Percentiles rank a stretch among this genome's conserved stretches.
Conservation (phyloP, 2,113 vertebrate species). For the Calidris pugnax region DNA sequence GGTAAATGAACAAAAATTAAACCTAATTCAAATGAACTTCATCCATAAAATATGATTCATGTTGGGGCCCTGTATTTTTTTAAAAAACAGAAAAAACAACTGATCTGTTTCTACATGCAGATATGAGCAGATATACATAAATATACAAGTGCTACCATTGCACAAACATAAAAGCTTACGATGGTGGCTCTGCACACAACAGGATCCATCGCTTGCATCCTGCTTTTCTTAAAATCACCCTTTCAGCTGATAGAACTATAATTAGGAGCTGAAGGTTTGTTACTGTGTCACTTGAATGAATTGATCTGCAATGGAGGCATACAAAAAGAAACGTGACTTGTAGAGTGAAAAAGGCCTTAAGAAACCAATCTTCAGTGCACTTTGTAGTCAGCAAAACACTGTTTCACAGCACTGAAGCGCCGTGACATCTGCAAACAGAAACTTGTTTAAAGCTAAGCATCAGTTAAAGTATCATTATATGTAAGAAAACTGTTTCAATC, state of each 20-base stretch:
- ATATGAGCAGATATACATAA: background rate
- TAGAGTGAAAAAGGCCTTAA: background rate
- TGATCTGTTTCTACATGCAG: background rate
- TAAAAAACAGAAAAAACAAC: background rate
- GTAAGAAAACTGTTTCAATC: background rate
- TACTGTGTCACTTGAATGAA: background rate
- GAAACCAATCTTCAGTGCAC: background rate
- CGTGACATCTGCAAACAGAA: background rate
- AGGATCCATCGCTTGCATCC: background rate
- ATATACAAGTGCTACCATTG: background rate
- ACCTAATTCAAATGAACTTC: slow-evolving; percentile 36
- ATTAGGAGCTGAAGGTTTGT: slow-evolving; percentile 26
- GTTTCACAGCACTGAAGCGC: background rate
- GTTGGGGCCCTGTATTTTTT: background rate
- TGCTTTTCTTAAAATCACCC: background rate
- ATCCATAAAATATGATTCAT: slow-evolving; percentile 30
- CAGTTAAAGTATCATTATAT: background rate
- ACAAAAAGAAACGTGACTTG: background rate
- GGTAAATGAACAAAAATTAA: slow-evolving; percentile 33
- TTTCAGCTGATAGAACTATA: background rate
- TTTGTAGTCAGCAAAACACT: background rate
- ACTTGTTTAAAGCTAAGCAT: background rate
- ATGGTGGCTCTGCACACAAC: background rate
- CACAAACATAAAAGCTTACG: background rate
- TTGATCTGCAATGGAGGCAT: background rate